Evolutionary conservation across 2,888 invertebrate species (phyloP).

Genomic region (Tenthredo scrophulariae): DNA sequence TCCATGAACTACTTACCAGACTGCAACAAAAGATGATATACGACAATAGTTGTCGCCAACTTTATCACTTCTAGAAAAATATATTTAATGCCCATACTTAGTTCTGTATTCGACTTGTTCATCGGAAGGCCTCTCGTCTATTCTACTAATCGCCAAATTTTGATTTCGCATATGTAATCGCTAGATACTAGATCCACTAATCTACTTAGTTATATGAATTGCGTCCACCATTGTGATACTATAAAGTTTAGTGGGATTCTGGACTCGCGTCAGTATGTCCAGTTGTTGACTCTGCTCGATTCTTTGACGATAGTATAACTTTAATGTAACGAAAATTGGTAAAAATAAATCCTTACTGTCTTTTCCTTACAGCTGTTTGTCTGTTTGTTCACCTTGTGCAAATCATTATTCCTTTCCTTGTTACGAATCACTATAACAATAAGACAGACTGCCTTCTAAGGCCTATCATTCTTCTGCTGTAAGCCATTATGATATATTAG

Average conservation of each 20-base stretch:
- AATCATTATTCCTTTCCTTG: not conserved
- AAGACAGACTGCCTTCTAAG: not conserved
- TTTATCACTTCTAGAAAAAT: not conserved
- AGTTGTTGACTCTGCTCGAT: not conserved
- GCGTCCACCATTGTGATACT: not conserved
- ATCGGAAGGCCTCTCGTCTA: not conserved
- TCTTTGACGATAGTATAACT: not conserved
- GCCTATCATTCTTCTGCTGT: not conserved
- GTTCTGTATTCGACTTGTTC: not conserved
- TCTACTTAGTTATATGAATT: too few relatives aligned
- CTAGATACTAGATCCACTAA: too few relatives aligned
- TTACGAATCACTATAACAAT: not conserved
- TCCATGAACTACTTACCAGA: not conserved
- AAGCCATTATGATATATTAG: not conserved
- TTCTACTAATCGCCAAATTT: not conserved
- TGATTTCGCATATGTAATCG: not conserved
- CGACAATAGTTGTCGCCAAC: not conserved
- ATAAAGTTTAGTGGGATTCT: not conserved
- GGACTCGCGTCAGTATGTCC: not conserved
- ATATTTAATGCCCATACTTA: not conserved
- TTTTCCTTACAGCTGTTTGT: not conserved
- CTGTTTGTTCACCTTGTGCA: not conserved
- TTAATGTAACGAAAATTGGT: not conserved
- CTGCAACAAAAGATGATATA: not conserved
- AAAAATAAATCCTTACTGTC: not conserved